Base-by-base conservation (phyloP, 2,113 vertebrate species). In the Pseudorasbora parva region DNA sequence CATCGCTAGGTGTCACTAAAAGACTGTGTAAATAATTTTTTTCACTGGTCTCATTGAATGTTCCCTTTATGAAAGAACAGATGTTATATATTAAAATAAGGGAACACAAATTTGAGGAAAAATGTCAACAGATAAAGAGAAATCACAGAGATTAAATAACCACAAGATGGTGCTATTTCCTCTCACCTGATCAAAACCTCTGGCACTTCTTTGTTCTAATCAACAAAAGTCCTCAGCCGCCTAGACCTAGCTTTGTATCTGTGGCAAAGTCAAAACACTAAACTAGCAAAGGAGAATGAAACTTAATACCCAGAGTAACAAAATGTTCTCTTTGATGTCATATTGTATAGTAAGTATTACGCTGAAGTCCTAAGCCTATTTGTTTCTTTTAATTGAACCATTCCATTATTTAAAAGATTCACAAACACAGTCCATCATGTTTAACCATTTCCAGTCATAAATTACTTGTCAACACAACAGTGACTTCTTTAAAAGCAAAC, bases 401-500 rank as follows among this genome's bases (percentile, higher is more conserved):
- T 54, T 72, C 41, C 1, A 72, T 45, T 47, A 4, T 47, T 47
- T 47, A 47, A 23, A 47, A 47, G 2, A 64, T 83, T 30, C 54
- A 30, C 64, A 57, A 59, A 56, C 17, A 51, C 10, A 25, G 23
- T 43, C 33, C 3, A 15, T 47, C 60, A 59, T n/a, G 30, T 49
- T 84, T 72, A 82, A 59, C 49, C 30, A 60, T 88, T 73, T 87
- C 81, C 82, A 81, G 54, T 79, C 64, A 73, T 82, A 80, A 84
- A 86, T 82, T 69, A 68, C 21, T 15, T 7, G 19, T 74, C 66
- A 59, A 5, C 25, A 43, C n/a, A 43, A 27, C 43, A 37, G 33
- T 33, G 66, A 25, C 2, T 15, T 54, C 69, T 78, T 74, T 56
- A 64, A 23, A n/a, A 59, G 45, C 56, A 76, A 23, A 77, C 19